Conservation (phyloP, 1,140 invertebrate species). For the Cydia strobilella region DNA sequence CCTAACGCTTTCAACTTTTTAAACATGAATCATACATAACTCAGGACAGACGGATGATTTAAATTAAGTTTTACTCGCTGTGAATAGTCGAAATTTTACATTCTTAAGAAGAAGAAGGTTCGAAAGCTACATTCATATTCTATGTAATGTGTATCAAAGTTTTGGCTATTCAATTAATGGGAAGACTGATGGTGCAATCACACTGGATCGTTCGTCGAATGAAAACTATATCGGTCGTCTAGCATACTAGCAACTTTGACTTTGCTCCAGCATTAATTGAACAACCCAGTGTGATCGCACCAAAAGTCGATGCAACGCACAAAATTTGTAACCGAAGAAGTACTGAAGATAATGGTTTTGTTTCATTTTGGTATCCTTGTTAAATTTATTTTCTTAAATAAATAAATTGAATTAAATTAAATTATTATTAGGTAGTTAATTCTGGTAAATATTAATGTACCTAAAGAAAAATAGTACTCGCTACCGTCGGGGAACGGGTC, state of each 20-base stretch:
- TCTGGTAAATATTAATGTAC: no score
- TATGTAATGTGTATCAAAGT: neutral
- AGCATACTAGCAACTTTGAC: no score
- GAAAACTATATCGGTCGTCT: no score
- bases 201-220: no score
- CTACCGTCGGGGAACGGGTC: no score
- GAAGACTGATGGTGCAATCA: neutral
- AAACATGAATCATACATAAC: no score
- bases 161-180: neutral
- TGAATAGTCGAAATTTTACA: slow-evolving; percentile 5
- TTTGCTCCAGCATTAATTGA: no score
- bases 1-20: no score
- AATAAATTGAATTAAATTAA: no score
- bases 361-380: neutral
- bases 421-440: neutral
- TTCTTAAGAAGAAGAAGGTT: neutral
- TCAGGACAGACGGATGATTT: neutral
- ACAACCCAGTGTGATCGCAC: no score
- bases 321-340: neutral
- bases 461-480: neutral
- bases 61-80: neutral
- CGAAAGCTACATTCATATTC: neutral
- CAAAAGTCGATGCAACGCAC: neutral
- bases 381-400: no score
- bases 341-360: neutral